Evolutionary conservation across 2,113 vertebrate species (phyloP).

Genomic region (Hydrochoerus hydrochaeris): DNA sequence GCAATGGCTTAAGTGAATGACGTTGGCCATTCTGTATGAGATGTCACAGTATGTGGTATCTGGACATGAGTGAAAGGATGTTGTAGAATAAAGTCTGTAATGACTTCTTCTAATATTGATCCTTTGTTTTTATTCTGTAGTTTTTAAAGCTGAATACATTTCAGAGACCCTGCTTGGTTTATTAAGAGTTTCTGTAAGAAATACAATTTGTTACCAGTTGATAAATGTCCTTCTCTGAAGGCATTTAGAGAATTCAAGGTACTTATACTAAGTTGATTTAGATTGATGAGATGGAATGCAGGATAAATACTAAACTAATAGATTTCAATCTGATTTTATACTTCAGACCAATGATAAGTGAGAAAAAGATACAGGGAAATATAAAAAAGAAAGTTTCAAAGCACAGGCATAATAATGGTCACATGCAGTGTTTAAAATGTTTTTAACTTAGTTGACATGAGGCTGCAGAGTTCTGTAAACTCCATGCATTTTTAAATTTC

Average conservation of each 20-base stretch:
- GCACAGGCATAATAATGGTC: not conserved
- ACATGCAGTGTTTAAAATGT: not conserved
- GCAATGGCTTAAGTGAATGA: not conserved
- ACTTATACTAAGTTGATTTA: slow-evolving; percentile 44
- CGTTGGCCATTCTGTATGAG: not conserved
- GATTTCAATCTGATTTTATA: not conserved
- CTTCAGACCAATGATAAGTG: not conserved
- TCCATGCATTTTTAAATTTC: not conserved
- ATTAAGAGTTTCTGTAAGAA: slow-evolving; percentile 39
- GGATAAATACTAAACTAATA: slow-evolving; percentile 10
- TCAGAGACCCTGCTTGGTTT: not conserved
- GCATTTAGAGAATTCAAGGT: slow-evolving; percentile 1
- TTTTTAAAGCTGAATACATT: not conserved
- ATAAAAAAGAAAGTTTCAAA: not conserved
- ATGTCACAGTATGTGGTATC: not conserved
- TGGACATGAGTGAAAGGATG: not conserved
- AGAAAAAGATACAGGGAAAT: not conserved
- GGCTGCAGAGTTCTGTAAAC: not conserved
- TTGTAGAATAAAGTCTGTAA: not conserved
- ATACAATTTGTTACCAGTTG: slow-evolving; percentile 19
- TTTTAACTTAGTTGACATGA: slow-evolving; percentile 18
- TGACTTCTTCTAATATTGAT: not conserved
- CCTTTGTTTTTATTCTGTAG: slow-evolving; percentile 2
- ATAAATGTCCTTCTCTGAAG: not conserved
- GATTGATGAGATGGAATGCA: not conserved